A percentile compares a stretch with the other conserved stretches of the same genome.
Conservation (phyloP, 2,113 vertebrate genomes). For the Notothenia rossii region DNA sequence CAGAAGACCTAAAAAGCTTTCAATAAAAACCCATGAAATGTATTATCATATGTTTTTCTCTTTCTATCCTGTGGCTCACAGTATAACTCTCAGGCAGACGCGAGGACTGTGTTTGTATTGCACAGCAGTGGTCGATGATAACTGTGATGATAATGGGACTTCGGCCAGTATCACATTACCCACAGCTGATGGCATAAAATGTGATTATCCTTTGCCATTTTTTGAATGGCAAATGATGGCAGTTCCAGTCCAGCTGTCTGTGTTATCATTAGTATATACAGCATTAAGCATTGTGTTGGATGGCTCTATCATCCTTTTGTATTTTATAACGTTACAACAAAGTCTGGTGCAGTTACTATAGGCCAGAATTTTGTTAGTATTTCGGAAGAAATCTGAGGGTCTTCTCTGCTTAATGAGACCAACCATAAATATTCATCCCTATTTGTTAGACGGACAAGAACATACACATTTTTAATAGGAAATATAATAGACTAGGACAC, state of each 20-base stretch:
- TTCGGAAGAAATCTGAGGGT: slow-evolving; percentile 46
- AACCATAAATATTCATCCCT: slow-evolving; percentile 70
- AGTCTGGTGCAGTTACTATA: neutral
- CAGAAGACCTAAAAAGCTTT: slow-evolving; percentile 5
- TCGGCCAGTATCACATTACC: slow-evolving; percentile 58
- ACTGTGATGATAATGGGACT: slow-evolving; percentile 67
- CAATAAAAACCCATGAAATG: slow-evolving; percentile 24
- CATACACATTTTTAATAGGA: neutral
- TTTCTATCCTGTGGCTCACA: slow-evolving; percentile 27
- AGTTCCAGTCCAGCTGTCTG: slow-evolving; percentile 40
- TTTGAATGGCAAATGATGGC: slow-evolving; percentile 39
- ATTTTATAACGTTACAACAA: slow-evolving; percentile 9
- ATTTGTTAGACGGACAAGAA: neutral
- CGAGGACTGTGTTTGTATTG: slow-evolving; percentile 37
- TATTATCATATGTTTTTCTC: slow-evolving; percentile 1
- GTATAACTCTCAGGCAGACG: slow-evolving; percentile 29
- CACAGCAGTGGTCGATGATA: slow-evolving; percentile 69
- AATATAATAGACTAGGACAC: neutral
- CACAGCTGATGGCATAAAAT: slow-evolving; percentile 63
- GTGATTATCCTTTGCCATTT: slow-evolving; percentile 53
- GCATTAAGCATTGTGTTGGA: slow-evolving; percentile 19
- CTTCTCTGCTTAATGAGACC: slow-evolving; percentile 70
- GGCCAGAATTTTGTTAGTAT: neutral
- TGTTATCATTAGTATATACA: slow-evolving; percentile 42
- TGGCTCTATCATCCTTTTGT: slow-evolving; percentile 11